Conservation (phyloP, 2,113 vertebrate genomes). For the Rhineura floridana region DNA sequence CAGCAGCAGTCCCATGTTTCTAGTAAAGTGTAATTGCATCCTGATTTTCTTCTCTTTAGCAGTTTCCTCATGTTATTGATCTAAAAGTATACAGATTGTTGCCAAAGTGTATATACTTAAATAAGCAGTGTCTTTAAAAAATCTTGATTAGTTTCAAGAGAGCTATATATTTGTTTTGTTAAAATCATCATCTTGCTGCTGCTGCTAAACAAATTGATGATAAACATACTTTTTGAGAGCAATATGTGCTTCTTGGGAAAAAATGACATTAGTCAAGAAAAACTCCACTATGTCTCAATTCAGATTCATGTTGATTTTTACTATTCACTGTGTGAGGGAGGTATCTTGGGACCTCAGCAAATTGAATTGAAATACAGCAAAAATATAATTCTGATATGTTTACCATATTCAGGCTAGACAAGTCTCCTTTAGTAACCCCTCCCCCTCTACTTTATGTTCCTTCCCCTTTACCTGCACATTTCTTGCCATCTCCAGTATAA, state of each 20-base stretch:
- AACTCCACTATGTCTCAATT: neutral
- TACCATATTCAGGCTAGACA: neutral
- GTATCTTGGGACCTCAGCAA: neutral
- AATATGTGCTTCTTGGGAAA: neutral
- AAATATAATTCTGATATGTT: neutral
- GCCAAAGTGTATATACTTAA: neutral
- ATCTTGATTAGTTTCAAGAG: neutral
- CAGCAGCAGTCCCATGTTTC: neutral
- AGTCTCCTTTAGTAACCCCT: neutral
- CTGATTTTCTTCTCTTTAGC: neutral
- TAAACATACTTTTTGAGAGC: neutral
- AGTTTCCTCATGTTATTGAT: neutral
- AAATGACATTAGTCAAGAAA: neutral
- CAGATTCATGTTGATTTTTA: neutral
- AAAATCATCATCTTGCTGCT: neutral
- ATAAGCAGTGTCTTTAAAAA: neutral
- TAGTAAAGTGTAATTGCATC: neutral
- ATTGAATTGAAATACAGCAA: neutral
- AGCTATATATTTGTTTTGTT: neutral
- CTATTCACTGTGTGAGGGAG: neutral
- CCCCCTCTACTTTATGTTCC: neutral
- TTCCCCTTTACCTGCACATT: conserved; percentile 86
- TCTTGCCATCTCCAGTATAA: conserved; percentile 91
- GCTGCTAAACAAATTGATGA: neutral
- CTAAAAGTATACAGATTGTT: no score